Evolutionary conservation across 2,888 invertebrate genomes (phyloP).

Genomic region (Drosophila koepferae): DNA sequence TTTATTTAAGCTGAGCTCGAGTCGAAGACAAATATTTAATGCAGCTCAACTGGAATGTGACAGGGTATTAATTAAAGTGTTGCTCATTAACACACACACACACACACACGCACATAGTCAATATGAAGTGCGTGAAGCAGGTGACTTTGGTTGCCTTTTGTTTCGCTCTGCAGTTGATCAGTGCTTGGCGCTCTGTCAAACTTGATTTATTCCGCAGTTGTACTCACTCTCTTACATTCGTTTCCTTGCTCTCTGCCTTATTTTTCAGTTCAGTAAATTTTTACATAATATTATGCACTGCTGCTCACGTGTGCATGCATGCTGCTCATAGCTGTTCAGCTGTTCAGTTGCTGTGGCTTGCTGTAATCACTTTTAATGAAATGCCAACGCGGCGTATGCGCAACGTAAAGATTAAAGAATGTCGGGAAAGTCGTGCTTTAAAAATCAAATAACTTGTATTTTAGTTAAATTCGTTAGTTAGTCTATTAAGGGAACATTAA

Average conservation of each 20-base stretch:
- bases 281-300: conserved; percentile 49
- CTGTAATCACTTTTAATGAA: conserved; percentile 62
- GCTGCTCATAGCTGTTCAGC: background rate
- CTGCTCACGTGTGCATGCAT: conserved; percentile 28
- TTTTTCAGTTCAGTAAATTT: conserved; percentile 32
- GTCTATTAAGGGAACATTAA: background rate
- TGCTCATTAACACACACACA: conserved; percentile 12
- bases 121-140: background rate
- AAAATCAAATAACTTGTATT: background rate
- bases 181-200: conserved; percentile 13
- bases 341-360: conserved; percentile 19
- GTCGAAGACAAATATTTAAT: conserved; percentile 25
- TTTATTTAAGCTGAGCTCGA: conserved; percentile 39
- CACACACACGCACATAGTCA: background rate
- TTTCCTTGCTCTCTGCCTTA: background rate
- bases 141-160: background rate
- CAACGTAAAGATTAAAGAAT: conserved; percentile 39
- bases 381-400: conserved; percentile 61
- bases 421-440: conserved; percentile 26
- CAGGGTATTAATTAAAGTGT: conserved; percentile 31
- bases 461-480: conserved; percentile 17
- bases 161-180: conserved; percentile 5
- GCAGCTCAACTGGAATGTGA: conserved; percentile 7
- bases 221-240: background rate
- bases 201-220: conserved; percentile 34